phyloP scores from a whole-genome alignment of 2,797 vertebrate species.

The Rousettus madagascariensis region DNA sequence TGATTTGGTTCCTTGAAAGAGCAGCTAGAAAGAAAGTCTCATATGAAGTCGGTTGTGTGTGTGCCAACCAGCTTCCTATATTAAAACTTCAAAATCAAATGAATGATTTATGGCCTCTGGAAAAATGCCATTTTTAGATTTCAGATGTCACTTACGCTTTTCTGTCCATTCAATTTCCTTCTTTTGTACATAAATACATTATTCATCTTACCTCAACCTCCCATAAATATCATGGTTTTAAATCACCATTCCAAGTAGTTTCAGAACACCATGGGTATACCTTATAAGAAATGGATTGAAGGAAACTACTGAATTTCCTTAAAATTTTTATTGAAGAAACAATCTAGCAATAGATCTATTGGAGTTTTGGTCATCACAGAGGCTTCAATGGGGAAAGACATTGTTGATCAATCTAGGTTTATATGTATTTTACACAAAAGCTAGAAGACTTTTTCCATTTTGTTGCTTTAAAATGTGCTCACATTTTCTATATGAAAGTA shows the following conservation, averaged over 20 bases:
- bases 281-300: neutral
- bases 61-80: neutral
- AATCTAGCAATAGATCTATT: neutral
- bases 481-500: neutral
- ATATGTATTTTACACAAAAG: neutral
- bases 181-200: neutral
- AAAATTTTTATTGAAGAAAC: neutral
- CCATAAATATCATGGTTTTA: neutral
- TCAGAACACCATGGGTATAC: neutral
- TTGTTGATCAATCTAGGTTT: neutral
- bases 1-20: neutral
- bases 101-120: slow-evolving; percentile 39
- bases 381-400: neutral
- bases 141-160: slow-evolving; percentile 26
- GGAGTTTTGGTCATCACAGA: neutral
- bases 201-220: neutral
- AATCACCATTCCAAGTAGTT: neutral
- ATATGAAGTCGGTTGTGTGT: neutral
- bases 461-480: neutral
- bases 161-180: neutral
- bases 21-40: neutral
- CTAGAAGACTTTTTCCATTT: neutral
- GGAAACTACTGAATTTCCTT: neutral
- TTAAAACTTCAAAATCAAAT: slow-evolving; percentile 43
- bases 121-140: neutral